These are phyloP conservation scores for Nesidiocoris tenuis DNA, from an alignment of 2,888 invertebrate species.

Conservation along the genomic window DNA sequence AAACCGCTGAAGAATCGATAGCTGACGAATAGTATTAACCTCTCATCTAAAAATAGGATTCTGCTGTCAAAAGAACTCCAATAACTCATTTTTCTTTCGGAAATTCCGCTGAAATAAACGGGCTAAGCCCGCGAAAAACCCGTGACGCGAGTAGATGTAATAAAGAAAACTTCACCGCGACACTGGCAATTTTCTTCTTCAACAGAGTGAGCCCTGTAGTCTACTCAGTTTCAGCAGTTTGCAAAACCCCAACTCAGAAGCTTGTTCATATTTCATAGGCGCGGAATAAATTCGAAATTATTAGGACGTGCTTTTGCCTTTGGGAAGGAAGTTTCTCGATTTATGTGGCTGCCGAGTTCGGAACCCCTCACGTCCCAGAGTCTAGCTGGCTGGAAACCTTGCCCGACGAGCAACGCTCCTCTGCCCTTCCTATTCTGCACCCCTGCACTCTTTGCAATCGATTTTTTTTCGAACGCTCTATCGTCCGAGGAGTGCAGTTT, in stretches of 20 bases:
- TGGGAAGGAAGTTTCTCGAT: neutral
- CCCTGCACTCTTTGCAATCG: too few relatives aligned
- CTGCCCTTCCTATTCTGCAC: too few relatives aligned
- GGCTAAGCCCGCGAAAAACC: too few relatives aligned
- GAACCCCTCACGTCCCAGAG: neutral
- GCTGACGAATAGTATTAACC: too few relatives aligned
- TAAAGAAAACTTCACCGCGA: neutral
- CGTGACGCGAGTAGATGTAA: neutral
- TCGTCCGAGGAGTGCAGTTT: too few relatives aligned
- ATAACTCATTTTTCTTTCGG: too few relatives aligned
- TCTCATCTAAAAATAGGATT: too few relatives aligned
- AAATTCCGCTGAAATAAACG: too few relatives aligned
- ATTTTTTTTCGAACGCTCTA: too few relatives aligned
- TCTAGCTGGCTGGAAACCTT: neutral
- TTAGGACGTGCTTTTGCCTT: neutral
- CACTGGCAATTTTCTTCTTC: neutral
- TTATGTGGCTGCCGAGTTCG: neutral
- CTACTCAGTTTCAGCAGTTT: neutral
- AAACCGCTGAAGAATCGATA: too few relatives aligned
- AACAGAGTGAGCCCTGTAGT: neutral
- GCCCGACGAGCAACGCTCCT: too few relatives aligned
- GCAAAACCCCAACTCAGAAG: neutral
- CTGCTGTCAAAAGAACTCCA: too few relatives aligned
- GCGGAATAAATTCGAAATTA: neutral
- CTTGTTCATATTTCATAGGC: neutral